These are phyloP conservation scores for Eulithis testata DNA, from an alignment of 2,888 invertebrate species.

Conservation along the genomic window DNA sequence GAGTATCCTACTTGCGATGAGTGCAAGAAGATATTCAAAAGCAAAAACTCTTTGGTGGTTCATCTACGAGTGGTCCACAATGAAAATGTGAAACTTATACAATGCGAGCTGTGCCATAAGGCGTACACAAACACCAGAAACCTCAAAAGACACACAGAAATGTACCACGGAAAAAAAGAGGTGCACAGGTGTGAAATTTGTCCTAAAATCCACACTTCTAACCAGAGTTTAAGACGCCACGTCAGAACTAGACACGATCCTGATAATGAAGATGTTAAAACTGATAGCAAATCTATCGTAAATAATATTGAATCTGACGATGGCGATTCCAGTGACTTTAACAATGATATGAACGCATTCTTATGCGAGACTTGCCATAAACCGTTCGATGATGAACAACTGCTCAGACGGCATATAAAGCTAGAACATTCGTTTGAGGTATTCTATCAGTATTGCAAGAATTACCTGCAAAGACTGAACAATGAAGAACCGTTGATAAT, in stretches of 20 bases:
- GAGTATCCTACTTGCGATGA: conserved; percentile 63
- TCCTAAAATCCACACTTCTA: conserved; percentile 68
- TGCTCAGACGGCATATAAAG: conserved; percentile 64
- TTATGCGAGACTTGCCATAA: conserved; percentile 57
- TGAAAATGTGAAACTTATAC: conserved; percentile 45
- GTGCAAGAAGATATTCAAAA: conserved; percentile 63
- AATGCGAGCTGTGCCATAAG: conserved; percentile 63
- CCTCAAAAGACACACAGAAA: conserved; percentile 65
- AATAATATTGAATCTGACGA: conserved; percentile 28
- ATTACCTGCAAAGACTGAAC: conserved; percentile 52
- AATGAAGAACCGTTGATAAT: conserved; percentile 23
- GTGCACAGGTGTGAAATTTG: conserved; percentile 65
- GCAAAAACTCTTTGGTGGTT: conserved; percentile 57
- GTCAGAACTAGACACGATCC: conserved; percentile 51
- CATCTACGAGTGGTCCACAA: conserved; percentile 63
- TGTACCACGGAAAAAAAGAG: conserved; percentile 60
- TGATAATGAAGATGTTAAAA: conserved; percentile 37
- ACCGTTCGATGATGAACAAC: conserved; percentile 54
- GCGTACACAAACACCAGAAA: conserved; percentile 65
- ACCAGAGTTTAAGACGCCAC: conserved; percentile 66
- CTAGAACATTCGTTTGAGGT: conserved; percentile 62
- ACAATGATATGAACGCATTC: conserved; percentile 32
- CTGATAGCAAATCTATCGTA: conserved; percentile 3
- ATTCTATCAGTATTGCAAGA: conserved; percentile 68
- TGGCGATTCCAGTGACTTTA: conserved; percentile 20